Evolutionary conservation across 2,113 vertebrate genomes (phyloP).

Genomic region (Pollimyrus isidori): DNA sequence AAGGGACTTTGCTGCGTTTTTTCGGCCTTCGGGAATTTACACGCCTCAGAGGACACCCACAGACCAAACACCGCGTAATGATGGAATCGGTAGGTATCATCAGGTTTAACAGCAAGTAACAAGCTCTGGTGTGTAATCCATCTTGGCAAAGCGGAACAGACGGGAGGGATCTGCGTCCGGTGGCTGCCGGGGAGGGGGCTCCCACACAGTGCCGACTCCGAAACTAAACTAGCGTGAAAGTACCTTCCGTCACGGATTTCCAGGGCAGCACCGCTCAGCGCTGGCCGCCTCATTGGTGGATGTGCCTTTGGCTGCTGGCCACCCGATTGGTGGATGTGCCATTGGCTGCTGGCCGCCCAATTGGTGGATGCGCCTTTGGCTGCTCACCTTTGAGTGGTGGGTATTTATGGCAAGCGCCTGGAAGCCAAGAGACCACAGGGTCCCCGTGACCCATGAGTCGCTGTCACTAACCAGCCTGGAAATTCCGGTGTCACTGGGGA

Average conservation of each 20-base stretch:
- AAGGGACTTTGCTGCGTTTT: slow-evolving; percentile 16
- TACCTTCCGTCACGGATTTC: slow-evolving; percentile 43
- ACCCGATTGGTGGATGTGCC: not conserved
- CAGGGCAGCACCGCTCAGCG: slow-evolving; percentile 47
- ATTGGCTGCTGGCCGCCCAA: slow-evolving; percentile 19
- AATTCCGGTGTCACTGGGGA: not conserved
- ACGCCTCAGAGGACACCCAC: not conserved
- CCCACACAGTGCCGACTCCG: slow-evolving; percentile 26
- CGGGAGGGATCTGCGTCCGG: slow-evolving; percentile 12
- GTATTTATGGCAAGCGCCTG: slow-evolving; percentile 53
- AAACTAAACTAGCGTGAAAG: slow-evolving; percentile 52
- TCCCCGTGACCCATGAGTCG: not conserved
- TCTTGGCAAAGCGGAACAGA: slow-evolving; percentile 13
- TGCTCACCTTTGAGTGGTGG: slow-evolving; percentile 46
- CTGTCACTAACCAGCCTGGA: not conserved
- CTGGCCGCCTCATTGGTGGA: slow-evolving; percentile 30
- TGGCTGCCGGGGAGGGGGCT: slow-evolving; percentile 15
- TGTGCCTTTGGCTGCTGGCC: slow-evolving; percentile 36
- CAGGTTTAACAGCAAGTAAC: slow-evolving; percentile 19
- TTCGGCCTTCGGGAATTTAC: not conserved
- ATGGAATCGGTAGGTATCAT: not conserved
- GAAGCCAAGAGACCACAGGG: not conserved
- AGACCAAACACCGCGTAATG: not conserved
- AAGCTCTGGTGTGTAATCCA: slow-evolving; percentile 14
- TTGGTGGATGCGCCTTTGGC: not conserved